A percentile compares a stretch with the other conserved stretches of the same genome.
Evolutionary conservation across 2,888 invertebrate genomes (phyloP).

Genomic region (Eurytoma adleriae): DNA sequence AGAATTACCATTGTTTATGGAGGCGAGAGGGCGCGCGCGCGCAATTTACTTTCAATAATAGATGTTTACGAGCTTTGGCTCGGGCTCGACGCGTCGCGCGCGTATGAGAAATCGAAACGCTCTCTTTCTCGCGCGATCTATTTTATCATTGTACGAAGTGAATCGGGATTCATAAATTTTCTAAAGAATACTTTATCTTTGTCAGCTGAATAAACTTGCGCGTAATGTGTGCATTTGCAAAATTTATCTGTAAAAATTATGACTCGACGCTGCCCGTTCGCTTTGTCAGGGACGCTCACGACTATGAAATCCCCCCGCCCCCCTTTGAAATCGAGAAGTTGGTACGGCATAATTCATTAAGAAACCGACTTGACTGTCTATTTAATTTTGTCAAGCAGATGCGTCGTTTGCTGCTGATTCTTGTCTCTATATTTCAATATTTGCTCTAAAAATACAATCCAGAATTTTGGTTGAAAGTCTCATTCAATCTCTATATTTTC

Average conservation of each 20-base stretch:
- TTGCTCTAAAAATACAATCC: not conserved
- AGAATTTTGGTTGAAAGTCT: not conserved
- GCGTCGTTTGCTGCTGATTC: not conserved
- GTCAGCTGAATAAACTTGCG: conserved; percentile 50
- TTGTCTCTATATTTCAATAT: conserved; percentile 29
- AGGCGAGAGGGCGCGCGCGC: conserved; percentile 45
- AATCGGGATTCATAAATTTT: conserved; percentile 52
- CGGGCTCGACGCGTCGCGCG: not conserved
- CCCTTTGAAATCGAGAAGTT: conserved; percentile 44
- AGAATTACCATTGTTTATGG: conserved; percentile 56
- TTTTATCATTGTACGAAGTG: conserved; percentile 51
- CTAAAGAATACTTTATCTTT: conserved; percentile 52
- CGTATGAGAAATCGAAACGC: conserved; percentile 42
- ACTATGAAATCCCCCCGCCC: not conserved
- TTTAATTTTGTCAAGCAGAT: conserved; percentile 46
- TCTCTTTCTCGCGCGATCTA: conserved; percentile 37
- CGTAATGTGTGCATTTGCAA: conserved; percentile 45
- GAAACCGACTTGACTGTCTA: not conserved
- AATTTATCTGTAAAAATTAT: conserved; percentile 51
- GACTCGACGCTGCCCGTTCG: conserved; percentile 21
- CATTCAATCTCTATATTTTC: not conserved
- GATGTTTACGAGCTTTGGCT: conserved; percentile 55
- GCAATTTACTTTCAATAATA: conserved; percentile 63
- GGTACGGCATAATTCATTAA: conserved; percentile 46
- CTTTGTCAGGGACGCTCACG: not conserved